phyloP scores from a whole-genome alignment of 2,113 vertebrate species.

The Anthoscopus minutus region DNA sequence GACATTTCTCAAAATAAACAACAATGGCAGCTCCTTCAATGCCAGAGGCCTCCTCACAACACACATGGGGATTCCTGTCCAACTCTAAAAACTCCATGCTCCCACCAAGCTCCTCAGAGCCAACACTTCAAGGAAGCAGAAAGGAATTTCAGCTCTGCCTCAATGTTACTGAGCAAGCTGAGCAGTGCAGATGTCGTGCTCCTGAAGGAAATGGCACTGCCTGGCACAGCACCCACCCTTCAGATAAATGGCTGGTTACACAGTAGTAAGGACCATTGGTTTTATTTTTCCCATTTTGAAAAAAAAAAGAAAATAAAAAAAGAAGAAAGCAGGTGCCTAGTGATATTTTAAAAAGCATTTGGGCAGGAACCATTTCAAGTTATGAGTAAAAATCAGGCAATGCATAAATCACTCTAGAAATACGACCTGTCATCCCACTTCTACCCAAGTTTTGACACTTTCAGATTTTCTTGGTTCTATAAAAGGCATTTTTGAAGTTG shows the following conservation, averaged over 20 bases:
- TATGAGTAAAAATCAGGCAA: background rate
- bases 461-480: background rate
- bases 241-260: background rate
- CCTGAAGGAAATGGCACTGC: background rate
- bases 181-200: background rate
- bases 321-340: background rate
- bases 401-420: background rate
- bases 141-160: background rate
- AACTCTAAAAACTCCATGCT: fast-evolving
- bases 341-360: background rate
- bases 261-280: background rate
- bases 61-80: background rate
- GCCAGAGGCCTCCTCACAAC: background rate
- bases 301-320: fast-evolving
- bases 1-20: background rate
- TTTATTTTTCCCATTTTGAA: background rate
- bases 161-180: fast-evolving
- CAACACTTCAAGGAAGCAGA: background rate
- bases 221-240: background rate
- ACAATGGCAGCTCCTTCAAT: background rate
- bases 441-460: background rate
- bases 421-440: background rate
- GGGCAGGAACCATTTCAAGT: background rate
- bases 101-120: background rate
- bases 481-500: background rate